phyloP scores from a whole-genome alignment of 2,888 invertebrate genomes.

The Reticulitermes lucifugus region DNA sequence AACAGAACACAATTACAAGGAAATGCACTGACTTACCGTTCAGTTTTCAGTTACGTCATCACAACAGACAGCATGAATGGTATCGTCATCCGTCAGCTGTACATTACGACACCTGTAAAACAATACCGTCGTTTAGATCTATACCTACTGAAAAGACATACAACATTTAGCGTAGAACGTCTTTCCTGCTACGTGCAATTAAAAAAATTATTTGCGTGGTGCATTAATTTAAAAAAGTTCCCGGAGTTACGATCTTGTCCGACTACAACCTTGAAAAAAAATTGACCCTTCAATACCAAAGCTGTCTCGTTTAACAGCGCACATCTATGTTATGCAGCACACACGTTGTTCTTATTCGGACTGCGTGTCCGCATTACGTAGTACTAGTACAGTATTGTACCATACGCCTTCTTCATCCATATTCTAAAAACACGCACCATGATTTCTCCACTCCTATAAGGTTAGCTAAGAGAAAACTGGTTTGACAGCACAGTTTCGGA shows the following conservation, averaged over 20 bases:
- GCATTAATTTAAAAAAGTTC: not conserved
- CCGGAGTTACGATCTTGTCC: not conserved
- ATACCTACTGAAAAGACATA: not conserved
- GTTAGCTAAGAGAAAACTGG: not conserved
- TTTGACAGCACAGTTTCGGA: not conserved
- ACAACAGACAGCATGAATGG: not conserved
- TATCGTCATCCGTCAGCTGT: not conserved
- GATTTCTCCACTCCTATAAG: constrained; percentile 4
- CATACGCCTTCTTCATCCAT: not conserved
- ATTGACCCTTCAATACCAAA: not conserved
- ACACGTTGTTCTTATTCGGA: not conserved
- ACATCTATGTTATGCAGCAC: not conserved
- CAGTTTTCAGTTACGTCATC: not conserved
- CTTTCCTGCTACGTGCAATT: not conserved
- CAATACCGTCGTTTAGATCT: not conserved
- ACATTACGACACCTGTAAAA: constrained; percentile 4
- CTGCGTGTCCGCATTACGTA: not conserved
- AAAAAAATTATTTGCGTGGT: not conserved
- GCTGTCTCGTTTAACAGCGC: not conserved
- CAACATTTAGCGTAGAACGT: not conserved
- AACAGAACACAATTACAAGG: no score
- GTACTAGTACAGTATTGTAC: not conserved
- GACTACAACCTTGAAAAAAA: not conserved
- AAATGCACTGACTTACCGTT: not conserved
- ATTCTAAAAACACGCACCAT: not conserved